Conservation (phyloP, 2,888 invertebrate species). For the Scaptomyza polygonia region DNA sequence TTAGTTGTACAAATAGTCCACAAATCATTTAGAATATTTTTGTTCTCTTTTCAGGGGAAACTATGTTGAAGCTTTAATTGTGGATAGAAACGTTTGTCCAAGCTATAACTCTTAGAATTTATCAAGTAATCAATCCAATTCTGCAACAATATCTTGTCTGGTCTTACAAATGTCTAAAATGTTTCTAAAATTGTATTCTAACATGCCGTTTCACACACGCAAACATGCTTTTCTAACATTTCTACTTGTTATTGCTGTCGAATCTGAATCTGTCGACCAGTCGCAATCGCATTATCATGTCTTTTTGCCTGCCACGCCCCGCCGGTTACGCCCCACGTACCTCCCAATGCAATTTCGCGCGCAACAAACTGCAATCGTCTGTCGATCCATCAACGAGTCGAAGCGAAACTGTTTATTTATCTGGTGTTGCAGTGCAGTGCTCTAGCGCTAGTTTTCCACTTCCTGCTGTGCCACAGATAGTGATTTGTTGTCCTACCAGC, state of each 20-base stretch:
- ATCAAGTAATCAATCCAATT: neutral
- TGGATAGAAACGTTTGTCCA: neutral
- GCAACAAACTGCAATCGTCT: conserved; percentile 60
- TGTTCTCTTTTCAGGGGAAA: too few relatives aligned
- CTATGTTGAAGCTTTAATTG: neutral
- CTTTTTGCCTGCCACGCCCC: conserved; percentile 15
- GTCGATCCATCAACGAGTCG: conserved; percentile 67
- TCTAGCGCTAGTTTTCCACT: conserved; percentile 26
- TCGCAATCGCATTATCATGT: conserved; percentile 50
- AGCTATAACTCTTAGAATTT: neutral
- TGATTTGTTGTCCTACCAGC: conserved; percentile 73
- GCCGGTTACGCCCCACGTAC: neutral
- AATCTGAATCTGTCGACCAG: conserved; percentile 11
- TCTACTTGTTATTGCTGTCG: conserved; percentile 20
- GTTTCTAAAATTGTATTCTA: neutral
- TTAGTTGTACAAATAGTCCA: too few relatives aligned
- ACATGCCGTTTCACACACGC: neutral
- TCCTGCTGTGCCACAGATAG: conserved; percentile 55
- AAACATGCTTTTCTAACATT: neutral
- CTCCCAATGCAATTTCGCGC: conserved; percentile 48
- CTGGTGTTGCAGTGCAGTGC: conserved; percentile 35
- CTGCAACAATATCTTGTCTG: neutral
- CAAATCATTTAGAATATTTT: too few relatives aligned
- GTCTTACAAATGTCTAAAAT: neutral
- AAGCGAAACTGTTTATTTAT: conserved; percentile 56